A percentile compares a stretch with the other conserved stretches of the same genome.
Evolutionary conservation across 2,888 invertebrate species (phyloP).

Genomic region (Megamerina dolium): DNA sequence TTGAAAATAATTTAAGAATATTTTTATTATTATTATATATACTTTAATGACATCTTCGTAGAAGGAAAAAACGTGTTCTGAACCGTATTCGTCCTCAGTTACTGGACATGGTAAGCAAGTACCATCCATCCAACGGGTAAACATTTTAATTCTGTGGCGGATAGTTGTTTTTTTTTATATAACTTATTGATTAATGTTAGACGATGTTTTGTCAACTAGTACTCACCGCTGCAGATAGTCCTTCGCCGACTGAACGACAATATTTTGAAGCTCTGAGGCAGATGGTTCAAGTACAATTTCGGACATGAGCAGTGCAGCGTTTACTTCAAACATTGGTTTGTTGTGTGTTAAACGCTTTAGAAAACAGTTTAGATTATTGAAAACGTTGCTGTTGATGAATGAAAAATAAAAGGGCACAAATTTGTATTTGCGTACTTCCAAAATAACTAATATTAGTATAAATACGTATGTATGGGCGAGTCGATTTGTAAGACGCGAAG

Average conservation of each 20-base stretch:
- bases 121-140: conserved; percentile 80
- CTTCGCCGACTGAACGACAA: conserved; percentile 66
- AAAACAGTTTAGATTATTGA: conserved; percentile 67
- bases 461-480: too few species aligned
- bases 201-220: too few species aligned
- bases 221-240: conserved; percentile 68
- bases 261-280: conserved; percentile 69
- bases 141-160: conserved; percentile 58
- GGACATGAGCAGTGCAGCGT: conserved; percentile 66
- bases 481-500: too few species aligned
- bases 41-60: conserved; percentile 73
- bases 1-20: too few species aligned
- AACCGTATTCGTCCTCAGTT: conserved; percentile 45
- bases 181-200: too few species aligned
- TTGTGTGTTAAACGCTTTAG: conserved; percentile 55
- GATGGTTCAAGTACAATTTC: conserved; percentile 73
- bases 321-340: conserved; percentile 69
- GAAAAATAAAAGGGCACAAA: not conserved
- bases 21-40: too few species aligned
- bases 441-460: too few species aligned
- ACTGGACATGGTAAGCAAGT: conserved; percentile 67
- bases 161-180: too few species aligned
- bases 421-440: too few species aligned
- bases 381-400: conserved; percentile 52
- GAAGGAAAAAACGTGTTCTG: conserved; percentile 63